Base-by-base conservation (phyloP, 2,113 vertebrate genomes). In the Laticauda colubrina region DNA sequence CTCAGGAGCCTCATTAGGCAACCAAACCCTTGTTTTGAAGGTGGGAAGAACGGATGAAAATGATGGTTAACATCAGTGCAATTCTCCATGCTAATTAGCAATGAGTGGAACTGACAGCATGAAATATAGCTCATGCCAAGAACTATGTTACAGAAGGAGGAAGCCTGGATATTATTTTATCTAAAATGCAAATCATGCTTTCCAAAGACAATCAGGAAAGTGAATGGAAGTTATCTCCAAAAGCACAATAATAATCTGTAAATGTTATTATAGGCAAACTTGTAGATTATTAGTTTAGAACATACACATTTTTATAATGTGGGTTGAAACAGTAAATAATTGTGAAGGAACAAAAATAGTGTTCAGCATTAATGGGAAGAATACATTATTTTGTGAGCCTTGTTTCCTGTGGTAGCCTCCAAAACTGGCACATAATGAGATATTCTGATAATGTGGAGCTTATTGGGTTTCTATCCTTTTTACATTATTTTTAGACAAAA, bases 11-110 rank as follows among this genome's bases (percentile, higher is more conserved):
- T 96, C 92, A 93, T 96, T 95, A 96, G 92, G 94, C 53, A 75
- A 93, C 89, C 96, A 94, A 97, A 95, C 96, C 91, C 89, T 94
- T 89, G 88, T 15, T 48, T 14, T 85, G 89, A 93, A 94, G 95
- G 75, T 90, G 95, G 96, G 92, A 89, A 95, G 94, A 96, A 91
- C 69, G 94, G 95, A 94, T 94, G 94, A 87, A 96, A 94, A 96
- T 94, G 43, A 94, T 69, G 90, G 92, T 94, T 93, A 24, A 59
- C 57, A 85, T 91, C 91, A 95, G 90, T 86, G 93, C 94, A 94
- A 95, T 97, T 97, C 95, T 92, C 94, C 56, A 55, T 93, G 95
- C 91, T 96, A 97, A 97, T 97, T 96, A 97, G 93, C 1, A 0
- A 61, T 1, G 4, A 93, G 92, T n/a, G 2, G 95, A 94, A 55